Evolutionary conservation across 2,113 vertebrate genomes (phyloP).

Genomic region (Laticauda laticaudata): DNA sequence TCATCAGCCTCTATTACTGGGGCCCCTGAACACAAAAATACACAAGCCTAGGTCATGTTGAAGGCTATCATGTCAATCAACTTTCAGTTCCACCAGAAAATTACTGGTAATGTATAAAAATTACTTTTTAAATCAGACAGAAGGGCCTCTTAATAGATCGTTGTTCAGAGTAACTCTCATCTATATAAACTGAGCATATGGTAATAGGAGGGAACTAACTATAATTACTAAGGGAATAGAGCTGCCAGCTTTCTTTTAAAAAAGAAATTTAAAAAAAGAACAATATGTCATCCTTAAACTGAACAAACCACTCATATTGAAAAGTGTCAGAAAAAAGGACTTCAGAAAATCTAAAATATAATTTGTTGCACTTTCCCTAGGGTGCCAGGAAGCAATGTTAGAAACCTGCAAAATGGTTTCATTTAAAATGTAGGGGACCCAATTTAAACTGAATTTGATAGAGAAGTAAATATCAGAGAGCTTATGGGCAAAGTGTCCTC

Average conservation of each 20-base stretch:
- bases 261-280: background rate
- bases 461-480: slow-evolving; percentile 22
- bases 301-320: slow-evolving; percentile 6
- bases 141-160: slow-evolving; percentile 21
- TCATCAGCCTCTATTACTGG: background rate
- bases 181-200: slow-evolving; percentile 33
- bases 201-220: slow-evolving; percentile 45
- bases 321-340: slow-evolving; percentile 27
- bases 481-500: slow-evolving; percentile 26
- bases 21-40: background rate
- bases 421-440: slow-evolving; percentile 41
- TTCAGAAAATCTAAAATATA: slow-evolving; percentile 21
- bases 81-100: slow-evolving; percentile 23
- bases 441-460: slow-evolving; percentile 39
- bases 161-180: slow-evolving; percentile 34
- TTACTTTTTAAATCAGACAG: slow-evolving; percentile 29
- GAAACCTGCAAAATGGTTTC: slow-evolving; percentile 32
- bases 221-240: slow-evolving; percentile 29
- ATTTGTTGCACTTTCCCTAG: slow-evolving; percentile 21
- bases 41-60: background rate
- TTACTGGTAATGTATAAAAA: slow-evolving; percentile 14
- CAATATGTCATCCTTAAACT: slow-evolving; percentile 19
- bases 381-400: slow-evolving; percentile 23
- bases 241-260: slow-evolving; percentile 10
- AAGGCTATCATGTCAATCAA: background rate